These are phyloP conservation scores for Anthophora plumipes DNA, from an alignment of 2,888 invertebrate genomes.

Conservation along the genomic window DNA sequence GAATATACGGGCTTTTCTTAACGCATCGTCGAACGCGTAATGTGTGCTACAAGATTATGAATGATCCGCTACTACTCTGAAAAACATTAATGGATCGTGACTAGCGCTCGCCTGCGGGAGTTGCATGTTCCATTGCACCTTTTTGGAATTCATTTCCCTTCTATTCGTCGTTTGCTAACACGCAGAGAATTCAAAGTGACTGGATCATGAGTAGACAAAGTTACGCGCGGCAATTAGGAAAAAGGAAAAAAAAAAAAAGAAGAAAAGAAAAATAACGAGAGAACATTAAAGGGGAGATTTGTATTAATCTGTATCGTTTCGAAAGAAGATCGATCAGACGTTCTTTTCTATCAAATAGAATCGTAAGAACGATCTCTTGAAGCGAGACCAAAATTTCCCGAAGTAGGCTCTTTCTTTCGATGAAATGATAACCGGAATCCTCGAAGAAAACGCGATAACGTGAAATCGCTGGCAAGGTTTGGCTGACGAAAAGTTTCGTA, in stretches of 20 bases:
- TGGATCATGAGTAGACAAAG: background rate
- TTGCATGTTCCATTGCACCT: conserved; percentile 1
- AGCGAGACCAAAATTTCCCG: too few species aligned
- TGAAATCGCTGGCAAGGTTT: too few species aligned
- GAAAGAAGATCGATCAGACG: too few species aligned
- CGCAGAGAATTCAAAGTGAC: background rate
- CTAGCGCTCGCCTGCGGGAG: conserved; percentile 4
- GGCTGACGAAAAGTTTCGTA: too few species aligned
- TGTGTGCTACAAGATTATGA: conserved; percentile 13
- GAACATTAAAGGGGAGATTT: background rate
- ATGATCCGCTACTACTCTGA: conserved; percentile 21
- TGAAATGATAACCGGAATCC: background rate
- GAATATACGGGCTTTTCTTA: conserved; percentile 13
- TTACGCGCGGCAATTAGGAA: background rate
- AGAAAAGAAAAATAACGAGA: background rate
- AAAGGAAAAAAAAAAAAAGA: background rate
- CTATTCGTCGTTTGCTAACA: background rate
- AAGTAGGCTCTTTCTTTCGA: too few species aligned
- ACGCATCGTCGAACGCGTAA: conserved; percentile 34
- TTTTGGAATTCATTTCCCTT: background rate
- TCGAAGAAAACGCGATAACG: too few species aligned
- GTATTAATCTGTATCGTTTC: too few species aligned
- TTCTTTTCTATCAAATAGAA: too few species aligned
- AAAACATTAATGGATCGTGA: conserved; percentile 56
- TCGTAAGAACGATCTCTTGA: too few species aligned